Conservation (phyloP, 2,888 invertebrate species). For the Girardia tigrina region DNA sequence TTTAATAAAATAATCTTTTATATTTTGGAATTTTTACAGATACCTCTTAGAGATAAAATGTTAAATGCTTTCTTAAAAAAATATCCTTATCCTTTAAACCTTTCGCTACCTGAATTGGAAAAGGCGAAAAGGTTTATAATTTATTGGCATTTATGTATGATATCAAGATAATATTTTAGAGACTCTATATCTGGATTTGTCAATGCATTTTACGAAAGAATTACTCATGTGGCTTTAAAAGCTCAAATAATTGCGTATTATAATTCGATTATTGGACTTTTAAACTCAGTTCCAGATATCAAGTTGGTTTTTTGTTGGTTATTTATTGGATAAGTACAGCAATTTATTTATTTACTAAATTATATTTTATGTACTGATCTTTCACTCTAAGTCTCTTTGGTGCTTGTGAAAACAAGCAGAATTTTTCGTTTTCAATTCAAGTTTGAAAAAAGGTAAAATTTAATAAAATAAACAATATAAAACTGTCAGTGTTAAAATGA, state of each 20-base stretch:
- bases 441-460: too few species aligned
- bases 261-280: slow-evolving; percentile 44
- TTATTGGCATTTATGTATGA: background rate
- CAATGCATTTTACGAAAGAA: slow-evolving; percentile 41
- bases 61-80: background rate
- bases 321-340: too few species aligned
- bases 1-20: too few species aligned
- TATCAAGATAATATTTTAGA: background rate
- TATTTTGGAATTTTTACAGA: too few species aligned
- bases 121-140: background rate
- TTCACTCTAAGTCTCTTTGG: too few species aligned
- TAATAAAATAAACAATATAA: too few species aligned
- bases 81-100: background rate
- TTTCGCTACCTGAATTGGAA: background rate
- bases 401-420: too few species aligned
- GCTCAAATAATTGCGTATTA: slow-evolving; percentile 47
- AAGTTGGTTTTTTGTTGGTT: too few species aligned
- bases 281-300: slow-evolving; percentile 46
- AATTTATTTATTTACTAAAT: too few species aligned
- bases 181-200: background rate
- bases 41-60: background rate
- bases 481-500: too few species aligned
- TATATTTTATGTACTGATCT: too few species aligned
- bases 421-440: too few species aligned
- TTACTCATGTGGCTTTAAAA: slow-evolving; percentile 45